A percentile compares a stretch with the other conserved stretches of the same genome.
Evolutionary conservation across 2,888 invertebrate genomes (phyloP).

Genomic region (Branchinecta sandiegonensis): DNA sequence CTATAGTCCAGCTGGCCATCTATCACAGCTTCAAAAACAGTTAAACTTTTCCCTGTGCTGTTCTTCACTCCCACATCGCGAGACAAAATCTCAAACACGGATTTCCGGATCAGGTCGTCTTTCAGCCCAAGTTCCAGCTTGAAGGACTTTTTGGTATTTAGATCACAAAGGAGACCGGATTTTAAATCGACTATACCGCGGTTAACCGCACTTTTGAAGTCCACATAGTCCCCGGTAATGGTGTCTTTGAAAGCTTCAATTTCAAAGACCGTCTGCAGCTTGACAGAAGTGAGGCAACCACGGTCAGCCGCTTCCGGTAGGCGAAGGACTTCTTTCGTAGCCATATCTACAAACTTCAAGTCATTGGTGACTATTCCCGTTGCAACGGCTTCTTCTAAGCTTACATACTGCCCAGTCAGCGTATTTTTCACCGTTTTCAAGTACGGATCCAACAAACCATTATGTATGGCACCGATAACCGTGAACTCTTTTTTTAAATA

Average conservation of each 20-base stretch:
- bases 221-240: constrained; percentile 61
- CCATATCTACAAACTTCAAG: constrained; percentile 54
- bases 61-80: constrained; percentile 60
- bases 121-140: constrained; percentile 64
- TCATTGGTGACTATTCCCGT: constrained; percentile 61
- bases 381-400: constrained; percentile 68
- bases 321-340: constrained; percentile 54
- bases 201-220: constrained; percentile 63
- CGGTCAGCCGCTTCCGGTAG: constrained; percentile 76
- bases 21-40: constrained; percentile 74
- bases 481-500: constrained; percentile 49
- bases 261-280: constrained; percentile 75
- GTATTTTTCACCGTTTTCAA: constrained; percentile 70
- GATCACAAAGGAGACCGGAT: constrained; percentile 54
- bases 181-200: constrained; percentile 61
- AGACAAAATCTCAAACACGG: constrained; percentile 45
- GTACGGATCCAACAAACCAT: constrained; percentile 74
- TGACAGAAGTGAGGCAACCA: constrained; percentile 72
- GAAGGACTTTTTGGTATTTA: constrained; percentile 56
- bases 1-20: constrained; percentile 72
- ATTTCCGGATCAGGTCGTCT: constrained; percentile 61
- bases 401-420: constrained; percentile 58
- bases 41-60: constrained; percentile 55
- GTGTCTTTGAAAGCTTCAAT: constrained; percentile 79
- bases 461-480: constrained; percentile 66